These are phyloP conservation scores for Macroteleia sp. DNA, from an alignment of 2,888 invertebrate species.

Conservation along the genomic window DNA sequence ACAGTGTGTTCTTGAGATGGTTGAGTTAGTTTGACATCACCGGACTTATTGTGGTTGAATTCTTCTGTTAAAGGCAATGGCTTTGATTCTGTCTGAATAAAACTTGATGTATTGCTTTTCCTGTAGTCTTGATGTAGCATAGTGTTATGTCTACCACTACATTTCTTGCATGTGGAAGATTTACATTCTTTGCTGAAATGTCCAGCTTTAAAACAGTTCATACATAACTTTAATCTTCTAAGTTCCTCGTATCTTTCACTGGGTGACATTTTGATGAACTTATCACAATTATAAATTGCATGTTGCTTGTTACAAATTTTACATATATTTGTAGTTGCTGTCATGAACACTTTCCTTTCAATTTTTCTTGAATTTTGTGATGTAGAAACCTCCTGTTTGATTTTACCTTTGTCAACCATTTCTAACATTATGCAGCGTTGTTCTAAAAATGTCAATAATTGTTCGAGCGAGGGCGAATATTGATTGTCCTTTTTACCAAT, in stretches of 20 bases:
- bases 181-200: constrained; percentile 14
- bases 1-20: background rate
- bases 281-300: constrained; percentile 2
- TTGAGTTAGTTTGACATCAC: background rate
- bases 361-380: background rate
- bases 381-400: background rate
- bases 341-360: background rate
- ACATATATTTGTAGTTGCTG: background rate
- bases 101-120: too few species aligned
- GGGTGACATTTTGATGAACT: background rate
- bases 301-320: background rate
- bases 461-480: background rate
- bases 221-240: constrained; percentile 10
- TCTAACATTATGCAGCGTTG: constrained; percentile 5
- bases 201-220: constrained; percentile 16
- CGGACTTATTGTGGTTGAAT: too few species aligned
- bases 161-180: constrained; percentile 4
- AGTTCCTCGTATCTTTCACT: background rate
- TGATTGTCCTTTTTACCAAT: background rate
- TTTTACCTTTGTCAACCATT: constrained; percentile 1
- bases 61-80: too few species aligned
- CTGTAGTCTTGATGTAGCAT: background rate
- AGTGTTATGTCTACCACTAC: constrained; percentile 1
- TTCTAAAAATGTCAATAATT: constrained; percentile 12
- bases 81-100: too few species aligned